Conservation (phyloP, 2,797 vertebrate genomes). For the Macrochelys suwanniensis region DNA sequence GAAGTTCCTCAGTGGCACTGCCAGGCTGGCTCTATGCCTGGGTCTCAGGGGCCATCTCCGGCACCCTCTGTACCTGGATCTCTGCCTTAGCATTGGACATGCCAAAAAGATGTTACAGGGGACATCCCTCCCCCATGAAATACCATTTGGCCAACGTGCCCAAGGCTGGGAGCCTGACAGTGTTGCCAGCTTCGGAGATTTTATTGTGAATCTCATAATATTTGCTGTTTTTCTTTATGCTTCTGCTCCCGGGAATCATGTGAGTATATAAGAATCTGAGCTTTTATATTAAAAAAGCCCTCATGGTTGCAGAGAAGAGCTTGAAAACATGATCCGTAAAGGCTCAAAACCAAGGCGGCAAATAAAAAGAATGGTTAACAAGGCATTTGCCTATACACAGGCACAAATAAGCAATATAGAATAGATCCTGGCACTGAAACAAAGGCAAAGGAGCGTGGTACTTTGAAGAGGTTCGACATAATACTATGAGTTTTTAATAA, state of each 20-base stretch:
- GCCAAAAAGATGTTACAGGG: neutral
- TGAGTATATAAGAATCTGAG: neutral
- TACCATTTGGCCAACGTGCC: neutral
- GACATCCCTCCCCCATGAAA: neutral
- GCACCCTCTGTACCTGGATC: neutral
- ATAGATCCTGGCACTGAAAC: neutral
- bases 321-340: neutral
- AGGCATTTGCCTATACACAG: neutral
- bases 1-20: neutral
- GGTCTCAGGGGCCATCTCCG: neutral
- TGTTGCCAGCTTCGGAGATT: neutral
- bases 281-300: neutral
- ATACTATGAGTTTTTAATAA: conserved; percentile 40
- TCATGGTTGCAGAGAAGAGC: neutral
- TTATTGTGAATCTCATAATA: neutral
- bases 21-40: neutral
- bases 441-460: conserved; percentile 21
- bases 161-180: neutral
- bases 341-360: neutral
- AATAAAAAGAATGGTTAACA: neutral
- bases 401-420: neutral
- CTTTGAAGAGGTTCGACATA: conserved; percentile 46
- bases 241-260: neutral
- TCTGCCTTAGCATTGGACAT: neutral
- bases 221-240: neutral